phyloP scores from a whole-genome alignment of 92 coral and sea anemone genomes.

The Phenganax subtilis region DNA sequence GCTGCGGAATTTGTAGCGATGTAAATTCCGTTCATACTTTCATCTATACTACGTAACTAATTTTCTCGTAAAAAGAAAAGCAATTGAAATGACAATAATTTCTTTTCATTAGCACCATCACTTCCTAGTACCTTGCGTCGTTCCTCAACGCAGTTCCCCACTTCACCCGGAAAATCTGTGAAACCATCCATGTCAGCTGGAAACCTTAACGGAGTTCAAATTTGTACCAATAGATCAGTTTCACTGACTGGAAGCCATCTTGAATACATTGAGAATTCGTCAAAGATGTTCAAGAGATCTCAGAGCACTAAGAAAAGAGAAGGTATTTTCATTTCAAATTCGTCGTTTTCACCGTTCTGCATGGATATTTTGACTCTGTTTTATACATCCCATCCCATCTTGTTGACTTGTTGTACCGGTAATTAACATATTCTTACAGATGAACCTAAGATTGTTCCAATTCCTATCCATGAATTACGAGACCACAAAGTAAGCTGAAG shows the following conservation, averaged over 20 bases:
- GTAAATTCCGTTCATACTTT: background rate
- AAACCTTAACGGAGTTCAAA: conserved; percentile 26
- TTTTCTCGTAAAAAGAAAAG: background rate
- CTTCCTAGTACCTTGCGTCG: background rate
- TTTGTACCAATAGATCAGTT: background rate
- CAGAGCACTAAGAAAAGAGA: conserved; percentile 90
- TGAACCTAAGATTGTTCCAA: conserved; percentile 66
- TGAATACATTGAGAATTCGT: conserved; percentile 32
- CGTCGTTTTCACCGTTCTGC: conserved; percentile 34
- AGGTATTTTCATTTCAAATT: conserved; percentile 74
- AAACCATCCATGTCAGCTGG: conserved; percentile 25
- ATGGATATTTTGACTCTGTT: too few relatives aligned
- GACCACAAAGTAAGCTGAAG: conserved; percentile 65
- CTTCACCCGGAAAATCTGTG: background rate
- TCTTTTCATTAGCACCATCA: background rate
- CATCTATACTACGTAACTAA: background rate
- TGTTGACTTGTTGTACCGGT: background rate
- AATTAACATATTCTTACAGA: background rate
- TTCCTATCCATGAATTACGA: conserved; percentile 62
- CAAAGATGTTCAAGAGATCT: conserved; percentile 65
- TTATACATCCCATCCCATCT: background rate
- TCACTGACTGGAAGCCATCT: conserved; percentile 12
- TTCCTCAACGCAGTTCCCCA: conserved; percentile 2
- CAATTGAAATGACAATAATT: background rate
- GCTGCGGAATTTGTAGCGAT: too few relatives aligned